Evolutionary conservation across 2,888 invertebrate species (phyloP).

Genomic region (Blastobasis lacticolella): DNA sequence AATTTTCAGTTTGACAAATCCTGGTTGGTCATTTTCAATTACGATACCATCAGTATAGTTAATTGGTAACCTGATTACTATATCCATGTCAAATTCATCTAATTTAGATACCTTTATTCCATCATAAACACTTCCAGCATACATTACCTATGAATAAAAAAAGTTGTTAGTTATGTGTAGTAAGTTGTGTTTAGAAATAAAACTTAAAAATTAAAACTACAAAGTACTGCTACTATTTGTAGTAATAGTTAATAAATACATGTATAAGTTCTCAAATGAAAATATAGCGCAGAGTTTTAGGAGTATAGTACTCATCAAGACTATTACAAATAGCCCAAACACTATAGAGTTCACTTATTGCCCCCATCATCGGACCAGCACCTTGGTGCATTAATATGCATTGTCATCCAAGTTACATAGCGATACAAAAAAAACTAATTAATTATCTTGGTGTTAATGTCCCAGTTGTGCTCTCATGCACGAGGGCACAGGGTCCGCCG

Average conservation of each 20-base stretch:
- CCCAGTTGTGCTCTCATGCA: too few species aligned
- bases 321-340: too few species aligned
- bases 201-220: not conserved
- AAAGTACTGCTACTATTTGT: not conserved
- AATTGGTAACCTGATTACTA: conserved; percentile 70
- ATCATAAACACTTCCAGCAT: conserved; percentile 76
- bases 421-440: too few species aligned
- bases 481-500: too few species aligned
- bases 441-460: too few species aligned
- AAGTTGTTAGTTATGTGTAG: not conserved
- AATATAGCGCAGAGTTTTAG: too few species aligned
- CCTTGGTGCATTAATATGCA: too few species aligned
- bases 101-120: conserved; percentile 73
- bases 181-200: not conserved
- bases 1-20: conserved; percentile 61
- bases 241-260: not conserved
- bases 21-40: conserved; percentile 52
- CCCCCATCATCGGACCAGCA: too few species aligned
- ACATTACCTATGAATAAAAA: conserved; percentile 36
- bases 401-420: too few species aligned
- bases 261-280: not conserved
- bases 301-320: too few species aligned
- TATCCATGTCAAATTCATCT: conserved; percentile 77
- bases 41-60: conserved; percentile 49
- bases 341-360: too few species aligned